phyloP scores from a whole-genome alignment of 1,140 invertebrate genomes.

The Rhynchophorus ferrugineus region DNA sequence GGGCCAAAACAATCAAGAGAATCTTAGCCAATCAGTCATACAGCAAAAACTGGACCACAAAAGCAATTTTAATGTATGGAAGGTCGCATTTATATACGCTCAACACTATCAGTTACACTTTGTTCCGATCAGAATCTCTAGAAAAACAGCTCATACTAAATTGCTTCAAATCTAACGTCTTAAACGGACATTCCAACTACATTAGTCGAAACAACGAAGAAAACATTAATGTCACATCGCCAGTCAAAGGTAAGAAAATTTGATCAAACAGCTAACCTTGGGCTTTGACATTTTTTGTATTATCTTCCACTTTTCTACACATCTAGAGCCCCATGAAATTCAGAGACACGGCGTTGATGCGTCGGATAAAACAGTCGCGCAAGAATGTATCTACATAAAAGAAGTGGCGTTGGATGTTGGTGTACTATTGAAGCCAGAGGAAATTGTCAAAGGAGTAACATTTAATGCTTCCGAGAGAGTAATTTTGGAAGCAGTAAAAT shows the following conservation, averaged over 20 bases:
- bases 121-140: conserved; percentile 27
- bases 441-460: conserved; percentile 25
- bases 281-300: conserved; percentile 1
- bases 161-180: conserved; percentile 6
- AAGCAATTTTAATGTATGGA: conserved; percentile 33
- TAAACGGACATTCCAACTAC: conserved; percentile 3
- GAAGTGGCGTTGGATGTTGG: conserved; percentile 31
- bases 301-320: too few species aligned
- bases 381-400: conserved; percentile 28
- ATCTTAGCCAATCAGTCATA: conserved; percentile 21
- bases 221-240: conserved; percentile 15
- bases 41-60: conserved; percentile 30
- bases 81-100: conserved; percentile 31
- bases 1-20: conserved; percentile 31
- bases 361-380: conserved; percentile 21
- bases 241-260: conserved; percentile 8
- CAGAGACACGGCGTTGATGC: conserved; percentile 14
- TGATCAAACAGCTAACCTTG: conserved; percentile 10
- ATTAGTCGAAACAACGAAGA: background rate
- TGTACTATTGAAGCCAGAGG: conserved; percentile 32
- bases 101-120: conserved; percentile 14
- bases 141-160: conserved; percentile 23
- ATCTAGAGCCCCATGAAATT: too few species aligned
- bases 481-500: conserved; percentile 31
- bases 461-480: conserved; percentile 31